Conservation (phyloP, 1,140 invertebrate genomes). For the Apis florea region DNA sequence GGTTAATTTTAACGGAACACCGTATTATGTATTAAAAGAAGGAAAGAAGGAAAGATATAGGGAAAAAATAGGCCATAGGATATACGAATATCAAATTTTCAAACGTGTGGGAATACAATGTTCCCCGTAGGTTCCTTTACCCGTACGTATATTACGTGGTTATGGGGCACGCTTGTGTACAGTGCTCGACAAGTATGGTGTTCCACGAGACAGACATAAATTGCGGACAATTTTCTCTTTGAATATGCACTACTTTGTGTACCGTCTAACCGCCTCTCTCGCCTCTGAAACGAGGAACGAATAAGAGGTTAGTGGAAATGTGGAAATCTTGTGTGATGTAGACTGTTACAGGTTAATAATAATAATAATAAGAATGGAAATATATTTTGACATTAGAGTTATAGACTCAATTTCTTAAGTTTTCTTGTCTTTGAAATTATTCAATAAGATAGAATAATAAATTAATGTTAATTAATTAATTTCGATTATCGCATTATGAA, state of each 20-base stretch:
- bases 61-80: background rate
- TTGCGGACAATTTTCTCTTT: constrained; percentile 28
- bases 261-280: background rate
- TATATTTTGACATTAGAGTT: background rate
- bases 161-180: background rate
- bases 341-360: background rate
- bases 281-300: background rate
- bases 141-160: background rate
- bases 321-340: background rate
- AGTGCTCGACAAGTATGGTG: constrained; percentile 2
- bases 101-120: constrained; percentile 16
- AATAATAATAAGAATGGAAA: background rate
- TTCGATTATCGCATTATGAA: no score
- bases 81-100: constrained; percentile 21
- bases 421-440: no score
- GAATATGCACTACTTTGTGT: background rate
- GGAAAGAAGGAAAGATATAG: background rate
- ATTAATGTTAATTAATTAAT: no score
- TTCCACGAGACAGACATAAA: constrained; percentile 6
- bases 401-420: no score
- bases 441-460: no score
- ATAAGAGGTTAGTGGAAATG: background rate
- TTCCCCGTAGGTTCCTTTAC: background rate
- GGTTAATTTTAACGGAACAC: background rate
- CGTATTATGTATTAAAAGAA: background rate